These are phyloP conservation scores for Dascillus cervinus DNA, from an alignment of 2,888 invertebrate genomes.

Conservation along the genomic window DNA sequence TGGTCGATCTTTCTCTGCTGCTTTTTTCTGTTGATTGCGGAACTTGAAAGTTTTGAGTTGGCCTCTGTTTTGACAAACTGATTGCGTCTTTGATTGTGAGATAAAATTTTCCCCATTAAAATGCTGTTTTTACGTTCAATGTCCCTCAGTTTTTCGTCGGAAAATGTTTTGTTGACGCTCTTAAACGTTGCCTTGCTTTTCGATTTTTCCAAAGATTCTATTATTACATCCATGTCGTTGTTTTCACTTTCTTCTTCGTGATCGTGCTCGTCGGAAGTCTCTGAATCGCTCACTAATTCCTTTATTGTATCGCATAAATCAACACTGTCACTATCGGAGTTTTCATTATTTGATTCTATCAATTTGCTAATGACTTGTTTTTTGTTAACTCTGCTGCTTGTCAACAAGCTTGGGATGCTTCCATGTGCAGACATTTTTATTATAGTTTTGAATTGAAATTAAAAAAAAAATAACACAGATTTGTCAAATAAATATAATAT, in stretches of 20 bases:
- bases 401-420: no score
- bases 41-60: constrained; percentile 18
- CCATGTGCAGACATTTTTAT: no score
- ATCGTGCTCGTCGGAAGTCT: constrained; percentile 3
- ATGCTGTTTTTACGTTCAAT: constrained; percentile 24
- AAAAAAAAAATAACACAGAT: no score
- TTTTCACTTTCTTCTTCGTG: constrained; percentile 3
- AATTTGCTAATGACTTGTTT: no score
- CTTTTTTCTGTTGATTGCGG: constrained; percentile 25
- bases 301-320: no score
- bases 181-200: constrained; percentile 2
- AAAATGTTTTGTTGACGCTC: constrained; percentile 23
- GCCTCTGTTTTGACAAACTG: constrained; percentile 12
- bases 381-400: no score
- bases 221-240: background rate
- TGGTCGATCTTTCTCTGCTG: constrained; percentile 25
- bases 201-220: constrained; percentile 3
- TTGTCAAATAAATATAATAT: no score
- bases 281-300: no score
- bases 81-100: constrained; percentile 19
- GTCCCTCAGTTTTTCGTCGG: constrained; percentile 20
- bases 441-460: no score
- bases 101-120: constrained; percentile 25
- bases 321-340: no score
- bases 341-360: no score